These are phyloP conservation scores for Bombus pascuorum DNA, from an alignment of 1,140 invertebrate species.

Conservation along the genomic window DNA sequence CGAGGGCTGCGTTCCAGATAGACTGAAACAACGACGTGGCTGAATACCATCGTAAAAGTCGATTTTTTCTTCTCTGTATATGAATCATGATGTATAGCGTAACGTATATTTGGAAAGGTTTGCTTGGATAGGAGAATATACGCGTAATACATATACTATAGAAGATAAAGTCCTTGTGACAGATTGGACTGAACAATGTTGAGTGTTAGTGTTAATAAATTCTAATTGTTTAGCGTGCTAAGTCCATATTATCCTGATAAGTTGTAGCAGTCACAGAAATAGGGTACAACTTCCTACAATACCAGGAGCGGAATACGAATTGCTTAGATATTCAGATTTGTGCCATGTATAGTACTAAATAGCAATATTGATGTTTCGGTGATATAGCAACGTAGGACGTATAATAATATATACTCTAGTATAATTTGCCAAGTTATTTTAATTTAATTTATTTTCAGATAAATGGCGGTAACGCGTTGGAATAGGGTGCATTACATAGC, in stretches of 20 bases:
- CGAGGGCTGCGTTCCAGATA: background rate
- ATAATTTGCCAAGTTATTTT: background rate
- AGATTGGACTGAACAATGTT: background rate
- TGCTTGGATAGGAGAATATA: background rate
- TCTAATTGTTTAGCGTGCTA: slow-evolving; percentile 5
- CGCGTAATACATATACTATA: too few species aligned
- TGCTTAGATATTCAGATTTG: slow-evolving; percentile 18
- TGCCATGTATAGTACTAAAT: background rate
- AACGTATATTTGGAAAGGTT: background rate
- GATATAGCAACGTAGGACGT: background rate
- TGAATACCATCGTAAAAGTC: background rate
- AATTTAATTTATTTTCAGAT: too few species aligned
- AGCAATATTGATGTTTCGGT: background rate
- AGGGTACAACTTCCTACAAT: slow-evolving; percentile 6
- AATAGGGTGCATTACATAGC: too few species aligned
- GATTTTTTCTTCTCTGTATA: background rate
- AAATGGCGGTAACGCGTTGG: too few species aligned
- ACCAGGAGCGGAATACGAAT: slow-evolving; percentile 3
- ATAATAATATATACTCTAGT: background rate
- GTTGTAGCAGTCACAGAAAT: background rate
- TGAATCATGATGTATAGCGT: background rate
- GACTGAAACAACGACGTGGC: background rate
- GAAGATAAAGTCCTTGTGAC: background rate
- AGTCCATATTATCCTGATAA: background rate
- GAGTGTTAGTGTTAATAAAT: background rate